These are phyloP conservation scores for Ctenopoma multispine DNA, from an alignment of 2,797 vertebrate genomes.

Conservation along the genomic window DNA sequence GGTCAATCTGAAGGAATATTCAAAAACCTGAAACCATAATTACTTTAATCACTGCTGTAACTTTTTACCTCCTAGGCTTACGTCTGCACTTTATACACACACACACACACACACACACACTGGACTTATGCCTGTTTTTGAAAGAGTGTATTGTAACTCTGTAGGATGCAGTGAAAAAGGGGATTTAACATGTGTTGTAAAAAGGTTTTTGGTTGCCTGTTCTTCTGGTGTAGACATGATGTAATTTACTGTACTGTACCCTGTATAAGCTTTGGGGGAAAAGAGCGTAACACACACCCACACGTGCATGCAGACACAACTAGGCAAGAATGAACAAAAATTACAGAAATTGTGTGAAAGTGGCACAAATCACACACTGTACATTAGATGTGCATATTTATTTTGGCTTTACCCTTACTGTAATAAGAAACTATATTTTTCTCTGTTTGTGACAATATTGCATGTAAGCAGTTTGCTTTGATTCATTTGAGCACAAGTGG, in stretches of 20 bases:
- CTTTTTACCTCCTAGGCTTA: constrained; percentile 73
- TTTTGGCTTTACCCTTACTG: constrained; percentile 29
- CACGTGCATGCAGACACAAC: neutral
- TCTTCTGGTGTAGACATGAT: constrained; percentile 60
- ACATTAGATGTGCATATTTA: constrained; percentile 19
- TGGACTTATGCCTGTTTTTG: constrained; percentile 31
- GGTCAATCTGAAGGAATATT: constrained; percentile 73
- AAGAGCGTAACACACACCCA: constrained; percentile 8
- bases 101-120: constrained; percentile 2
- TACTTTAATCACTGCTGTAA: constrained; percentile 77
- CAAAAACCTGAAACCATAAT: constrained; percentile 81
- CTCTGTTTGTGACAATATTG: constrained; percentile 66
- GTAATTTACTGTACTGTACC: constrained; percentile 57
- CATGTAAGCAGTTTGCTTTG: constrained; percentile 77
- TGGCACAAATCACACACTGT: neutral
- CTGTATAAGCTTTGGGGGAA: constrained; percentile 34
- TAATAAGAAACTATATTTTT: constrained; percentile 60
- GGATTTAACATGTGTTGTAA: constrained; percentile 57
- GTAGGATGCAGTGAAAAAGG: constrained; percentile 60
- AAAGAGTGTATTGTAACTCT: constrained; percentile 66
- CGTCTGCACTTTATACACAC: constrained; percentile 47
- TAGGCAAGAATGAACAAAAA: constrained; percentile 13
- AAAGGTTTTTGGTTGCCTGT: constrained; percentile 53
- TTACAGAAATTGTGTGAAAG: constrained; percentile 1
- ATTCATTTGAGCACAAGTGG: constrained; percentile 73